These are phyloP conservation scores for Brienomyrus brachyistius DNA, from an alignment of 2,113 vertebrate species.

Conservation along the genomic window DNA sequence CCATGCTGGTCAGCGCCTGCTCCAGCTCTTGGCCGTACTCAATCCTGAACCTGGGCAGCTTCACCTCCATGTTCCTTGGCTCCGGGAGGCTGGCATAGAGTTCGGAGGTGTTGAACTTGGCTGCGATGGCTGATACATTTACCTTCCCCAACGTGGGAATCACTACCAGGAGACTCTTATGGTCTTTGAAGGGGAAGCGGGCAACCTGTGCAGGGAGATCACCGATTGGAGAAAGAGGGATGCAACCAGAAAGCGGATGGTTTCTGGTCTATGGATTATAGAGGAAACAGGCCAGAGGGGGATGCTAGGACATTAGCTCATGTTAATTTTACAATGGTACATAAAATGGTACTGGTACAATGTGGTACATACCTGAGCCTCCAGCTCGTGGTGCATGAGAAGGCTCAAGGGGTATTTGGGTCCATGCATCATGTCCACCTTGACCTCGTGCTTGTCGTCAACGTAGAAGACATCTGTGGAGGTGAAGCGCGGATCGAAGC, in stretches of 20 bases:
- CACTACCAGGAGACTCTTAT: constrained; percentile 77
- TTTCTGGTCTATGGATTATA: not conserved
- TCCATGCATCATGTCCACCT: constrained; percentile 86
- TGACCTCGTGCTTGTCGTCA: constrained; percentile 62
- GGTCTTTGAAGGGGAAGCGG: constrained; percentile 75
- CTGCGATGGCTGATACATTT: constrained; percentile 63
- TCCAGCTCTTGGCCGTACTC: constrained; percentile 73
- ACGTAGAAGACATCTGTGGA: constrained; percentile 70
- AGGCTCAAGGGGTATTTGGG: constrained; percentile 72
- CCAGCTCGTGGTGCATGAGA: constrained; percentile 64
- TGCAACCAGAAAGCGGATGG: not conserved
- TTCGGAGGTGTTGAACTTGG: constrained; percentile 63
- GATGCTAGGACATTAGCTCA: not conserved
- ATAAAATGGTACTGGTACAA: too few species aligned
- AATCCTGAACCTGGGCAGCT: constrained; percentile 81
- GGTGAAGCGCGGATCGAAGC: constrained; percentile 78
- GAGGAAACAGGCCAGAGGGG: not conserved
- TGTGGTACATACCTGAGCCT: constrained; percentile 66
- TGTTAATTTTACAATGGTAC: too few species aligned
- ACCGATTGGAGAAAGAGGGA: not conserved
- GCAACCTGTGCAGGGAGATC: constrained; percentile 67
- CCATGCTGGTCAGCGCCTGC: constrained; percentile 69
- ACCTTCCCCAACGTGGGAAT: constrained; percentile 62
- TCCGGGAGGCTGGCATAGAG: constrained; percentile 64
- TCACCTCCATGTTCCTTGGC: constrained; percentile 70